Evolutionary conservation across 2,113 vertebrate species (phyloP).

Genomic region (Calcarius ornatus): DNA sequence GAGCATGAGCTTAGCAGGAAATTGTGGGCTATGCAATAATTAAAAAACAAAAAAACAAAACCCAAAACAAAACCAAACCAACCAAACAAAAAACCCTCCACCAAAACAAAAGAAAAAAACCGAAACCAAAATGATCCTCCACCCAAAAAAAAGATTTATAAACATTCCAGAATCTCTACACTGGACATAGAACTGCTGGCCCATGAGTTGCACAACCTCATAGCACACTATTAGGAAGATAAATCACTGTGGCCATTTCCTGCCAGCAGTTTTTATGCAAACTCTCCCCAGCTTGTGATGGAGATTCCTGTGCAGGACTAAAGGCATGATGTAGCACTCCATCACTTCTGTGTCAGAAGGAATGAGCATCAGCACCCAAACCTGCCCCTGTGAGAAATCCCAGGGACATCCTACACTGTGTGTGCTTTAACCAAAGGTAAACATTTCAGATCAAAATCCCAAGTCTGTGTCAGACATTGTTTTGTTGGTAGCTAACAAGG

Average conservation of each 20-base stretch:
- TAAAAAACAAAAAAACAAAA: background rate
- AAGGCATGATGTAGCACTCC: background rate
- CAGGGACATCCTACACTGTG: background rate
- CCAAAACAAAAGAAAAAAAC: background rate
- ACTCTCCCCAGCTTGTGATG: background rate
- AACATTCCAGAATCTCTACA: background rate
- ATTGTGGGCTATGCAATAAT: background rate
- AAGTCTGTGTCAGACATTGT: background rate
- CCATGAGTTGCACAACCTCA: background rate
- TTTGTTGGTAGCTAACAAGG: background rate
- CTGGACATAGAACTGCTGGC: background rate
- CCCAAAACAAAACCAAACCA: no score
- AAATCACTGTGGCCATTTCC: background rate
- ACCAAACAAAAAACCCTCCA: background rate
- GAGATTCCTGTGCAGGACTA: background rate
- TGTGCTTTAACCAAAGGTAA: background rate
- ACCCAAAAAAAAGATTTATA: background rate
- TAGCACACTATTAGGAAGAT: background rate
- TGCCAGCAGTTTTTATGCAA: background rate
- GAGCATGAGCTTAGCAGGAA: background rate
- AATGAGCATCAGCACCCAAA: fast-evolving
- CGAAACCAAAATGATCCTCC: background rate
- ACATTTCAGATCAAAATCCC: background rate
- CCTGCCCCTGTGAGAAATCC: fast-evolving
- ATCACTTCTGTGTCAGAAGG: background rate